Base-by-base conservation (phyloP, 2,888 invertebrate species). In the Eucera pruinosa region DNA sequence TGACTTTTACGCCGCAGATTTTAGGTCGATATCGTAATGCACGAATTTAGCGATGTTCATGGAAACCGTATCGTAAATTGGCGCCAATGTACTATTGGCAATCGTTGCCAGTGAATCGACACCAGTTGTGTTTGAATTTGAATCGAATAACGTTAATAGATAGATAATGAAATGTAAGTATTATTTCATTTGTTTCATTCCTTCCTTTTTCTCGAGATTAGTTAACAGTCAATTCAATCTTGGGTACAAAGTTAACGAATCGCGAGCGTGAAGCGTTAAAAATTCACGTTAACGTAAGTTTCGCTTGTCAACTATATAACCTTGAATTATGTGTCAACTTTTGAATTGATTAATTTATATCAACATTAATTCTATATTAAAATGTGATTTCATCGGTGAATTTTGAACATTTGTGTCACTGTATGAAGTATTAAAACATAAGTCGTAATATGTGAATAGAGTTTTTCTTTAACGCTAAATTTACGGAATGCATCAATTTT, bases 141-240 rank as follows among this genome's bases (percentile, higher is more conserved):
- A 75, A 43, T 65, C 13, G 33, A 39, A 45, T 39, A 25, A 36
- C 43, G 5, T 45, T 20, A 15, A 25, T 64, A n/a, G 9, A 25
- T 13, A 62, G 75, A 20, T 61, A 60, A 72, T 65, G 50, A 81
- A 69, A 83, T 83, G 81, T 83, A 69, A 50, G 66, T 64, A 47
- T 69, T 50, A 6, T 48, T 50, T 74, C 55, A 36, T 50, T 52
- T 80, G 20, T 74, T 67, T 62, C 6, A 23, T 55, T 50, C 33
- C 18, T 25, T 52, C 23, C 13, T 39, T 57, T n/a, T n/a, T 7
- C 0, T 18, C 15, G 0, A n/a, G 1, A 54, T 0, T 0, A 25
- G 0, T 6, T 57, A 9, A 23, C 6, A 0, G 6, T 55, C n/a
- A n/a, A n/a, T n/a, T 25, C 20, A 13, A n/a, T 25, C 0, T 18